These are phyloP conservation scores for Hydriomena furcata DNA, from an alignment of 2,888 invertebrate genomes.

Conservation along the genomic window DNA sequence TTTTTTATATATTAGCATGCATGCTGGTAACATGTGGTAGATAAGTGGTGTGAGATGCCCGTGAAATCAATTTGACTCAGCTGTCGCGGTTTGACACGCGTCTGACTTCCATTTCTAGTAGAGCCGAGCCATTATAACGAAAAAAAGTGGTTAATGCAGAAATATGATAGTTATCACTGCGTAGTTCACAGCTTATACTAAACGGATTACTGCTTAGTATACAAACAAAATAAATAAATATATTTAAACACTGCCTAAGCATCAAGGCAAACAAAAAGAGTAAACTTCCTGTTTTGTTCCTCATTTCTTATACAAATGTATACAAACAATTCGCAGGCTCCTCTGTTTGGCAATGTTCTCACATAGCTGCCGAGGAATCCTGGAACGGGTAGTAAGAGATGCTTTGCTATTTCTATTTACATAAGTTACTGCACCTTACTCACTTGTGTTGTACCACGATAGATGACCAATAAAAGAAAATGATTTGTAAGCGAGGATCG, in stretches of 20 bases:
- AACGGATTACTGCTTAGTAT: slow-evolving; percentile 9
- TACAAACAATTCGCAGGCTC: slow-evolving; percentile 67
- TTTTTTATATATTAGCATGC: slow-evolving; percentile 31
- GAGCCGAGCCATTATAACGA: slow-evolving; percentile 6
- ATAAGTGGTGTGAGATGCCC: slow-evolving; percentile 38
- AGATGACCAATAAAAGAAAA: slow-evolving; percentile 23
- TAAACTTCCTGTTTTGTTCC: slow-evolving; percentile 59
- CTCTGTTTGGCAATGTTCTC: slow-evolving; percentile 68
- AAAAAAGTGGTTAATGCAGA: neutral
- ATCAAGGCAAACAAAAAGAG: slow-evolving; percentile 50
- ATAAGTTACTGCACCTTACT: slow-evolving; percentile 62
- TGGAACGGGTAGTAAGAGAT: slow-evolving; percentile 66
- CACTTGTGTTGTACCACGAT: slow-evolving; percentile 25
- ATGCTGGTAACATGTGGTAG: slow-evolving; percentile 43
- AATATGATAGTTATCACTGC: neutral
- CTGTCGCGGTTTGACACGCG: slow-evolving; percentile 36
- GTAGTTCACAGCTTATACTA: neutral
- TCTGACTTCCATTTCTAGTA: slow-evolving; percentile 4
- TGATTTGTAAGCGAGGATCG: slow-evolving; percentile 9
- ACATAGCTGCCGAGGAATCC: slow-evolving; percentile 68
- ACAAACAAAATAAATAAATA: slow-evolving; percentile 23
- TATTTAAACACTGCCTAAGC: slow-evolving; percentile 40
- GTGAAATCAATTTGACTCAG: slow-evolving; percentile 45
- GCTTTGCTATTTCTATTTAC: slow-evolving; percentile 65
- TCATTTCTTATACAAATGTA: slow-evolving; percentile 76